Base-by-base conservation (phyloP, 2,797 vertebrate genomes). In the Tinamus major region DNA sequence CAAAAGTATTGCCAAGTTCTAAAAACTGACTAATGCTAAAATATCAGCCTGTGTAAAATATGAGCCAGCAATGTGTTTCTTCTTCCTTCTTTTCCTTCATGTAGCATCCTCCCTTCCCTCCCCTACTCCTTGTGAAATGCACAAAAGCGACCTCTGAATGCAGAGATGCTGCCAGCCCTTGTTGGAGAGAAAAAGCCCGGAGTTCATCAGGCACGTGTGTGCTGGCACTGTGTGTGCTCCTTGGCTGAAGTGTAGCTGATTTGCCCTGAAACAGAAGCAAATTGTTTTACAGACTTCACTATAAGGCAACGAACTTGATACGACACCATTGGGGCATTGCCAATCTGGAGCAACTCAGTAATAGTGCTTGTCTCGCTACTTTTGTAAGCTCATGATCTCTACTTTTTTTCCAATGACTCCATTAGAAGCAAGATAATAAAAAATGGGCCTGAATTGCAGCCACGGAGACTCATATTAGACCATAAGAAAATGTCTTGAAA, bases 281-380 rank as follows among this genome's bases (percentile, higher is more conserved):
- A 85, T 33, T 65, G 56, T 80, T 95, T 89, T 82, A 79, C 35
- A 75, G 72, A 81, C 71, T 58, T 55, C 77, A 10, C 61, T 71
- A 0, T 71, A 64, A 79, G 24, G 68, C 59, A 63, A 41, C 75
- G 62, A 82, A 89, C 65, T 64, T 82, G 79, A 94, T 0, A 14
- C 21, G 37, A 75, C 79, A 71, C 41, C 39, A 37, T 89, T 79
- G 42, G 1, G 6, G 68, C 5, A 6, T 61, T 75, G 70, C 56
- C n/a, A 82, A 42, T 26, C 33, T 31, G 49, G 35, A 85, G 69
- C 29, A 82, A 88, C 39, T 62, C 67, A 82, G 39, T 53, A 76
- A 62, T 15, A 77, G 23, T 23, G 15, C 49, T 76, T 48, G 23
- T 69, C 90, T 89, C 79, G 67, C 74, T 88, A 31, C 20, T 26